Percentiles rank a stretch among this genome's conserved stretches.
These are phyloP conservation scores for Beaufortia kweichowensis DNA, from an alignment of 2,113 vertebrate genomes.

Conservation along the genomic window DNA sequence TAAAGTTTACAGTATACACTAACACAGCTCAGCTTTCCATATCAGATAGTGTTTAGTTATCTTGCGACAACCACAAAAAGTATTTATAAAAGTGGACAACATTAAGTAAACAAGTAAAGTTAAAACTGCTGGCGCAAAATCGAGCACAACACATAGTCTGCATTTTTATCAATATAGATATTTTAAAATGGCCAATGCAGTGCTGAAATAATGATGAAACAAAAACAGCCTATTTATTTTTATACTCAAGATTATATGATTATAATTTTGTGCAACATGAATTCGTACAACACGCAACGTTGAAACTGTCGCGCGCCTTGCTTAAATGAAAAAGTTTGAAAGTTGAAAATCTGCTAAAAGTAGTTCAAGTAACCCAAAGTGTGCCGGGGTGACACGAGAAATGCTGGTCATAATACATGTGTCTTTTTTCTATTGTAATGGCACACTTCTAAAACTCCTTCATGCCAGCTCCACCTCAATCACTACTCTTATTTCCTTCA, in stretches of 20 bases:
- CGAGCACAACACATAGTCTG: not conserved
- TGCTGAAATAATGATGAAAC: not conserved
- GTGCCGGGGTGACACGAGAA: constrained; percentile 9
- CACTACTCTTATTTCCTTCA: constrained; percentile 16
- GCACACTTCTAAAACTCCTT: constrained; percentile 69
- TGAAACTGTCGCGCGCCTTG: not conserved
- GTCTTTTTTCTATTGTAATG: constrained; percentile 67
- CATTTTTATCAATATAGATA: not conserved
- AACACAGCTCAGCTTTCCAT: not conserved
- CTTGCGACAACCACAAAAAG: too few relatives aligned
- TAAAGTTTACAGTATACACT: not conserved
- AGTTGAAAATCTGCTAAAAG: not conserved
- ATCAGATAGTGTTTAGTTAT: not conserved
- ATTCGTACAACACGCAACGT: not conserved
- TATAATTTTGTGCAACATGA: not conserved
- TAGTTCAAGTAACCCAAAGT: constrained; percentile 20
- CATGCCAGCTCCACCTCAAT: constrained; percentile 32
- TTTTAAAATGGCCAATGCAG: not conserved
- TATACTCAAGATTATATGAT: too few relatives aligned
- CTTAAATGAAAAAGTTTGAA: not conserved
- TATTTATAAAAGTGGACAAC: too few relatives aligned
- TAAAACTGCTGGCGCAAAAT: too few relatives aligned
- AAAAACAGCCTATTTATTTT: not conserved
- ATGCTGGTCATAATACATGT: constrained; percentile 18
- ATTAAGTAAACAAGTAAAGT: too few relatives aligned